Base-by-base conservation (phyloP, 1,140 invertebrate species). In the Heliconius congener region DNA sequence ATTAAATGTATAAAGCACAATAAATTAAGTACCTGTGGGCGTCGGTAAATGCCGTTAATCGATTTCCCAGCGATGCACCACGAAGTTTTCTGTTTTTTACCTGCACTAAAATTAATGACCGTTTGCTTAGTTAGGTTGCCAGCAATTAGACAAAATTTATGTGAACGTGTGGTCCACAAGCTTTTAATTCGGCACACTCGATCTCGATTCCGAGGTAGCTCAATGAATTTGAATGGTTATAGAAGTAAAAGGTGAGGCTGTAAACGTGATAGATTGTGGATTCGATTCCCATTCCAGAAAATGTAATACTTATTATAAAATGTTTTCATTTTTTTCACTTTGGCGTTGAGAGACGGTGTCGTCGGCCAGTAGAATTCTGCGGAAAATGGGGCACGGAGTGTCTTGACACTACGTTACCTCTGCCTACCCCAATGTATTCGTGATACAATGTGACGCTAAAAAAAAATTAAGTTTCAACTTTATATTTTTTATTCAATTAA, bases 121-220 rank as follows among this genome's bases (percentile, higher is more conserved):
- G 73, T 81, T 74, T 81, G 71, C 76, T 23, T 23, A 23, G 23
- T 23, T 73, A 81, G 82, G 57, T 83, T 71, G 77, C 60, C 77
- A 77, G 82, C 80, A 83, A 83, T 83, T 83, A 83, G 55, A 79
- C 73, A 52, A 71, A 79, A 79, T 83, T 81, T 81, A 83, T 81
- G 76, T 77, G 74, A 76, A 81, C 74, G 74, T 73, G 60, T 72
- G 80, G 73, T 73, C 55, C 73, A 60, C 71, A 73, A 70, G 72
- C 73, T 80, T 80, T 79, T 79, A 79, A 77, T 82, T 77, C 76
- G 76, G 70, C 57, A 66, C 78, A 77, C 75, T 79, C 76, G 78
- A 79, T 77, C 74, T 73, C 71, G 70, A 81, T 50, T 75, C 52
- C 30, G 74, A 75, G 76, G 73, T 81, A 52, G 70, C 50, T 73